phyloP scores from a whole-genome alignment of 2,888 invertebrate genomes.

The Antitype chi region DNA sequence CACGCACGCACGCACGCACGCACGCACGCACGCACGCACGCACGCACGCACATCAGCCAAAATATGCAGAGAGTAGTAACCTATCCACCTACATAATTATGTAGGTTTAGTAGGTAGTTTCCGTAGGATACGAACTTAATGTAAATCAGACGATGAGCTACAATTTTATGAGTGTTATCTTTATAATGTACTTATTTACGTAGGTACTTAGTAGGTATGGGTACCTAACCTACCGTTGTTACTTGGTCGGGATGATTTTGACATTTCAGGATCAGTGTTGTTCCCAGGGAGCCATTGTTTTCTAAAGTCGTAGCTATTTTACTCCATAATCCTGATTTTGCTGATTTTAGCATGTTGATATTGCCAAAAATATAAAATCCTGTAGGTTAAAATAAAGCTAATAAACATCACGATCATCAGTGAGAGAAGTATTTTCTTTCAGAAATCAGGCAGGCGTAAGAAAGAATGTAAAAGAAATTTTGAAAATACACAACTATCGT shows the following conservation, averaged over 20 bases:
- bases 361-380: constrained; percentile 93
- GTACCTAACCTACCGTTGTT: constrained; percentile 81
- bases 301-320: constrained; percentile 88
- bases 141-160: not conserved
- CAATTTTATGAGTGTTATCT: not conserved
- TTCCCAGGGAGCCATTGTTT: constrained; percentile 84
- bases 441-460: not conserved
- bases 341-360: constrained; percentile 86
- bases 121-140: not conserved
- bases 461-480: not conserved
- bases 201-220: not conserved
- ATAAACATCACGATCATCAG: constrained; percentile 5
- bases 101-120: not conserved
- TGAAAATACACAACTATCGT: not conserved
- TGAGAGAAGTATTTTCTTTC: not conserved
- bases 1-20: too few relatives aligned
- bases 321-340: constrained; percentile 88
- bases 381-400: constrained; percentile 60
- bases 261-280: constrained; percentile 84
- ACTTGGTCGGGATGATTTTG: constrained; percentile 85
- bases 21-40: too few relatives aligned
- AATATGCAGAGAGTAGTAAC: too few relatives aligned
- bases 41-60: too few relatives aligned
- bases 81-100: too few relatives aligned
- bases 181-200: not conserved